Evolutionary conservation across 2,888 invertebrate species (phyloP).

Genomic region (Cybosia mesomella): DNA sequence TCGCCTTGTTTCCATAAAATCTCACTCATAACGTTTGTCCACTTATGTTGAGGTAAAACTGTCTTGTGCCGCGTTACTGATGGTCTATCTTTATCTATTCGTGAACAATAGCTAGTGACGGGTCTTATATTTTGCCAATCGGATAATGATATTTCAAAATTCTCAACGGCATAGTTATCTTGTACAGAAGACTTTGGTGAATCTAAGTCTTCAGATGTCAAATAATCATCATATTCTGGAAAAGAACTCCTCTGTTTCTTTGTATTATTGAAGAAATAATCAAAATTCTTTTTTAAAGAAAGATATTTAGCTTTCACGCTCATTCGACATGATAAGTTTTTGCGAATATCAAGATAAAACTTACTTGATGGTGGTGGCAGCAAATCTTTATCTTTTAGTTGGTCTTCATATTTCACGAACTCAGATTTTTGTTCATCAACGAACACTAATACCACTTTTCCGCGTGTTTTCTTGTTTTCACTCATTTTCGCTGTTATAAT

Average conservation of each 20-base stretch:
- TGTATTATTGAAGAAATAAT: constrained; percentile 26
- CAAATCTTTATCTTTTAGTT: constrained; percentile 18
- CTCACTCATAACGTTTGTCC: constrained; percentile 27
- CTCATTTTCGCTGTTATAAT: neutral
- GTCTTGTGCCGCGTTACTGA: constrained; percentile 25
- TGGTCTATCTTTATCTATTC: constrained; percentile 29
- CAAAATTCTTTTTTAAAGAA: constrained; percentile 27
- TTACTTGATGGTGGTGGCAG: constrained; percentile 23
- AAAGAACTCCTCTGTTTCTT: constrained; percentile 22
- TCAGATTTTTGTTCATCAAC: neutral
- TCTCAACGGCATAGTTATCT: constrained; percentile 27
- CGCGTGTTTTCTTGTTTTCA: neutral
- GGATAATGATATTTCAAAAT: constrained; percentile 30
- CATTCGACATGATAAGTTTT: constrained; percentile 25
- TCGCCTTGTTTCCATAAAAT: constrained; percentile 25
- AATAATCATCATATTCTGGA: constrained; percentile 27
- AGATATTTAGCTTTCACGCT: constrained; percentile 24
- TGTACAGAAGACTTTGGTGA: constrained; percentile 24
- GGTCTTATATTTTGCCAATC: constrained; percentile 27
- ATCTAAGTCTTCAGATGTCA: constrained; percentile 23
- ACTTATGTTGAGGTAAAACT: constrained; percentile 27
- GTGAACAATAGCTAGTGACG: constrained; percentile 24
- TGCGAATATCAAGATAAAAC: constrained; percentile 23
- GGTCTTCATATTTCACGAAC: constrained; percentile 24
- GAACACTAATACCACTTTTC: neutral